Evolutionary conservation across 2,888 invertebrate species (phyloP).

Genomic region (Ormyrus rosae): DNA sequence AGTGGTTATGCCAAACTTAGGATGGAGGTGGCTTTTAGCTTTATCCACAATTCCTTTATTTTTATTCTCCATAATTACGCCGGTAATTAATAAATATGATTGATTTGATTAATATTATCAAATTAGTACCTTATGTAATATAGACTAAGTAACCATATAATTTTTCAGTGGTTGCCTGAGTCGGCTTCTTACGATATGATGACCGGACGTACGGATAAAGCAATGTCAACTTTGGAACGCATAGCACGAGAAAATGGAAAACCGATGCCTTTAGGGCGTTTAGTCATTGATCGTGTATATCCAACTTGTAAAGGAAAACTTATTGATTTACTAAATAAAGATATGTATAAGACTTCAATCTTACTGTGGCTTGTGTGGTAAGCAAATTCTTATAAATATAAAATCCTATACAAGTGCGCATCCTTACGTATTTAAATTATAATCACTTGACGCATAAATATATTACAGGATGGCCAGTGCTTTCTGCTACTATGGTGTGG

Average conservation of each 20-base stretch:
- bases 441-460: no score
- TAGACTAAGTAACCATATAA: not conserved
- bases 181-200: slow-evolving; percentile 93
- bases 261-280: slow-evolving; percentile 89
- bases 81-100: slow-evolving; percentile 78
- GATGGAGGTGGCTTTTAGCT: slow-evolving; percentile 94
- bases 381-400: slow-evolving; percentile 35
- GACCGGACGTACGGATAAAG: slow-evolving; percentile 90
- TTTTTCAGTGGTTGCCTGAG: slow-evolving; percentile 91
- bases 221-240: slow-evolving; percentile 88
- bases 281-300: slow-evolving; percentile 85
- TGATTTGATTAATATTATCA: not conserved
- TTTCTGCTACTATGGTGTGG: slow-evolving; percentile 96
- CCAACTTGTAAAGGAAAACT: slow-evolving; percentile 82
- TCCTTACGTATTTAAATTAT: no score
- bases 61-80: slow-evolving; percentile 87
- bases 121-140: not conserved
- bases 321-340: slow-evolving; percentile 86
- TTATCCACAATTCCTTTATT: slow-evolving; percentile 93
- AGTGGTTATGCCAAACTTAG: slow-evolving; percentile 92
- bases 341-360: slow-evolving; percentile 88
- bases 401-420: not conserved
- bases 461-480: slow-evolving; percentile 89
- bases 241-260: slow-evolving; percentile 93
- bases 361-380: slow-evolving; percentile 96